These are phyloP conservation scores for Neodontobutis hainanensis DNA, from an alignment of 2,113 vertebrate genomes.

Conservation along the genomic window DNA sequence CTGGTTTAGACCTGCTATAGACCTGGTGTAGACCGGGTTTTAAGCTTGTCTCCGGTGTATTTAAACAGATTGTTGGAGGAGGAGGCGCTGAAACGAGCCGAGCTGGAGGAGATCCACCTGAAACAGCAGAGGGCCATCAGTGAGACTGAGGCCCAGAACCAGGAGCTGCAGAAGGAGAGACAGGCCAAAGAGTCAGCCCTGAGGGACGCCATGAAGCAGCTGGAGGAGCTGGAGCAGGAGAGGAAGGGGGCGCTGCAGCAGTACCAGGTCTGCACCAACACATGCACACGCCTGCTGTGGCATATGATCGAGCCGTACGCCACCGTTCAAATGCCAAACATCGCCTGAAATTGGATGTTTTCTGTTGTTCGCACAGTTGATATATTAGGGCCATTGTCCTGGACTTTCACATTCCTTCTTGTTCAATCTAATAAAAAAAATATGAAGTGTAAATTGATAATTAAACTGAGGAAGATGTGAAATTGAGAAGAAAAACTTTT, in stretches of 20 bases:
- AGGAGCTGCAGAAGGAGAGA: slow-evolving; percentile 88
- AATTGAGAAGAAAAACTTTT: too few species aligned
- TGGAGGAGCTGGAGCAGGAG: slow-evolving; percentile 87
- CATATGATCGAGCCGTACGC: too few species aligned
- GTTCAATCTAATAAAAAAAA: too few species aligned
- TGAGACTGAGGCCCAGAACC: slow-evolving; percentile 91
- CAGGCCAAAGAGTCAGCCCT: slow-evolving; percentile 86
- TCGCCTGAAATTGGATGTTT: too few species aligned
- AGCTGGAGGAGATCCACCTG: slow-evolving; percentile 90
- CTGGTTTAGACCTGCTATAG: background rate
- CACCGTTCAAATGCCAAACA: too few species aligned
- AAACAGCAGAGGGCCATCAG: slow-evolving; percentile 90
- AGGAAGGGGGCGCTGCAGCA: slow-evolving; percentile 88
- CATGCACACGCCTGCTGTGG: too few species aligned
- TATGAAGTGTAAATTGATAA: too few species aligned
- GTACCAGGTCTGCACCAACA: slow-evolving; percentile 83
- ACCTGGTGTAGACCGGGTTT: background rate
- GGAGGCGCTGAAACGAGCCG: slow-evolving; percentile 87
- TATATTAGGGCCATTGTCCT: too few species aligned
- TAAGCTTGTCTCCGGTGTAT: background rate
- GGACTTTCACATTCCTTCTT: too few species aligned
- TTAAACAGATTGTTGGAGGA: slow-evolving; percentile 88
- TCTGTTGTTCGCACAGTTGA: too few species aligned
- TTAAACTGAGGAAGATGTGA: too few species aligned
- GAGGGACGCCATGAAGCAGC: slow-evolving; percentile 88